Evolutionary conservation across 2,797 vertebrate genomes (phyloP), one percentile per base, ranked within the genome.

Genomic region (Meriones psammophilus): DNA sequence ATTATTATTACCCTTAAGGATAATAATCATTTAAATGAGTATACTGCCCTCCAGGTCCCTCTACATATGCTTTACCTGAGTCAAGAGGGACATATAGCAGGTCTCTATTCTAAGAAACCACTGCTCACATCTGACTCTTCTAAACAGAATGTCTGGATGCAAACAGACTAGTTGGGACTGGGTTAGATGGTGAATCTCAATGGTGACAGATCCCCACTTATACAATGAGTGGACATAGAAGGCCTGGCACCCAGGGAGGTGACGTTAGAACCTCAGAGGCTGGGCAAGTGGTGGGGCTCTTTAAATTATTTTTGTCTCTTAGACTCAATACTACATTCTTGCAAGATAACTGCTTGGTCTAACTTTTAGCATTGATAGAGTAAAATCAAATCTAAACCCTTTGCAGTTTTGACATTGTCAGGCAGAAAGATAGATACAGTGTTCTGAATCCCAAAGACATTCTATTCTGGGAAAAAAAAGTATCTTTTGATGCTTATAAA

Each of bases 401-500:
- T 79, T 73, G 36, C 39, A 58, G 30, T 96, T 88, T 90, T 94
- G 12, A 77, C n/a, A 83, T 86, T 5, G n/a, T 28, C 17, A 80
- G 71, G 81, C 64, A 83, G 20, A 26, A 78, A 84, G 76, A 28
- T 64, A 30, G 26, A 22, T 54, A 30, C 18, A 42, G 8, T 73
- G 56, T 84, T 91, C n/a, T 69, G 56, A 90, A 83, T 77, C 50
- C 69, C 30, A 46, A 87, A 90, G 71, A 14, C 33, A 42, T 60
- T n/a, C 46, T 36, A 13, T 73, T 58, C n/a, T 79, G 33, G 12
- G n/a, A 4, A 69, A 42, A 69, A 42, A 66, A 30, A 28, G n/a
- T 22, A 50, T 69, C 39, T 83, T 86, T 58, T 30, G 14, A 30
- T 79, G 14, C 83, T 89, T 77, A 78, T 56, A 64, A 84, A 84